A percentile compares a stretch with the other conserved stretches of the same genome.
These are phyloP conservation scores for Marisa cornuarietis DNA, from an alignment of 1,140 invertebrate species.

Conservation along the genomic window DNA sequence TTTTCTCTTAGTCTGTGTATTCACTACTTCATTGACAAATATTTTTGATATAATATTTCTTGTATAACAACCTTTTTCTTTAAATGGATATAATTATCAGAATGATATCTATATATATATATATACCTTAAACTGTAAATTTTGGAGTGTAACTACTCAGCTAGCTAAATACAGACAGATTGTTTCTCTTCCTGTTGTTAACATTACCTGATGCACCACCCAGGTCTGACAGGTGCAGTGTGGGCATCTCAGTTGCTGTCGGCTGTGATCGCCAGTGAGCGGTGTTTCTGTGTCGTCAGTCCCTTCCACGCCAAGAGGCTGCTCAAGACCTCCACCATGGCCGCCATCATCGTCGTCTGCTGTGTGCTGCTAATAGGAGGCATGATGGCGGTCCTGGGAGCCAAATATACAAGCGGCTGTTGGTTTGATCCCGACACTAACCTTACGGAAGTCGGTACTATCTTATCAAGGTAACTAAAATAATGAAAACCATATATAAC, in stretches of 20 bases:
- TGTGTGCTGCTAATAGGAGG: background rate
- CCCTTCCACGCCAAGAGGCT: slow-evolving; percentile 5
- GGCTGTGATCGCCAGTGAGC: slow-evolving; percentile 11
- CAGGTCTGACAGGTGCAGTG: background rate
- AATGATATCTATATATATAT: too few species aligned
- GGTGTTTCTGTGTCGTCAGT: slow-evolving; percentile 23
- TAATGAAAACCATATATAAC: background rate
- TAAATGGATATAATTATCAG: too few species aligned
- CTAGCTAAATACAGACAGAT: too few species aligned
- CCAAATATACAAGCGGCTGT: background rate
- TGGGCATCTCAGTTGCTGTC: slow-evolving; percentile 6
- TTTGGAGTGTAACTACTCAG: too few species aligned
- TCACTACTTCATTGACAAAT: too few species aligned
- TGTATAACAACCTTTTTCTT: too few species aligned
- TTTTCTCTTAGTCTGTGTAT: too few species aligned
- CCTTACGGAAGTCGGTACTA: background rate
- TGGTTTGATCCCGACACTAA: background rate
- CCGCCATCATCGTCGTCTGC: slow-evolving; percentile 4
- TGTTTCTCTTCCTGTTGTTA: too few species aligned
- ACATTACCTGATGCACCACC: too few species aligned
- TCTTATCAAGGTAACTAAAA: background rate
- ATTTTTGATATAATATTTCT: too few species aligned
- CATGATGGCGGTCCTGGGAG: background rate
- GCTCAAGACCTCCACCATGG: slow-evolving; percentile 5
- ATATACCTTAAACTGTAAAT: too few species aligned